phyloP scores from a whole-genome alignment of 2,113 vertebrate species.

The Laticauda colubrina region DNA sequence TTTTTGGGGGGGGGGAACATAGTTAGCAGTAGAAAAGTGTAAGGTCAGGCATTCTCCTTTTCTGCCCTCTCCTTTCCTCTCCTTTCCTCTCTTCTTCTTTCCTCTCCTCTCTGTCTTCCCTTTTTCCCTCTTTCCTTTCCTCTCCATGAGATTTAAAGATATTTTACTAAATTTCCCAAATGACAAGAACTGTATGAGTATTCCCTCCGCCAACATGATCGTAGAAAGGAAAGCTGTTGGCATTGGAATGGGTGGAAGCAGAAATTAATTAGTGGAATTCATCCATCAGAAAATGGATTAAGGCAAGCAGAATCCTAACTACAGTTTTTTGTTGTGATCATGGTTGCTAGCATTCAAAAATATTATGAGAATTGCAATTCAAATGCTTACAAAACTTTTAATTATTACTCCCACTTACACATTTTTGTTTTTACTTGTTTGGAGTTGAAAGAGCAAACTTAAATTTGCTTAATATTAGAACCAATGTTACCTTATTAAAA shows the following conservation, averaged over 20 bases:
- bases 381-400: neutral
- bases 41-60: too few relatives aligned
- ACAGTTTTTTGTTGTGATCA: neutral
- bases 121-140: neutral
- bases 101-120: neutral
- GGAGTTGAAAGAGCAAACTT: neutral
- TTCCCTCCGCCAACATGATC: neutral
- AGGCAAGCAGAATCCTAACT: neutral
- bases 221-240: neutral
- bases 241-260: neutral
- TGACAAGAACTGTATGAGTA: neutral
- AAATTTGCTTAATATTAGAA: neutral
- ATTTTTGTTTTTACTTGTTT: neutral
- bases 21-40: neutral
- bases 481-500: neutral
- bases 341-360: neutral
- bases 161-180: neutral
- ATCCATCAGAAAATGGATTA: neutral
- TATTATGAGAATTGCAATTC: neutral
- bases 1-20: neutral
- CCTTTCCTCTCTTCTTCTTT: too few relatives aligned
- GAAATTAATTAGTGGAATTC: neutral
- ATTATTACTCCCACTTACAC: neutral
- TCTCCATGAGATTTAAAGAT: neutral
- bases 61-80: too few relatives aligned